A percentile compares a stretch with the other conserved stretches of the same genome.
These are phyloP conservation scores for Limosa lapponica DNA, from an alignment of 2,797 vertebrate species.

Conservation along the genomic window DNA sequence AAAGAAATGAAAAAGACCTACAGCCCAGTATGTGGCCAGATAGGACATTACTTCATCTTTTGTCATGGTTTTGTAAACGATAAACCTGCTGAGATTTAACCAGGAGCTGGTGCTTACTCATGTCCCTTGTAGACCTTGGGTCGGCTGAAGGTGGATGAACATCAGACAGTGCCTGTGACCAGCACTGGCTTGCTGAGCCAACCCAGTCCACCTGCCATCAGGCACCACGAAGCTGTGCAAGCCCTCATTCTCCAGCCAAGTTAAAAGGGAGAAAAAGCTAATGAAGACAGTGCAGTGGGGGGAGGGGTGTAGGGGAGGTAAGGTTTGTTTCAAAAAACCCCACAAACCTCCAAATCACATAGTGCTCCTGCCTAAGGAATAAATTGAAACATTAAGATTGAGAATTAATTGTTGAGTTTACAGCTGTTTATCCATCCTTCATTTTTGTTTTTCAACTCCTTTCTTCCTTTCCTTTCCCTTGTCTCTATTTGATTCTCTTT, in stretches of 20 bases:
- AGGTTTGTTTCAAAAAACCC: background rate
- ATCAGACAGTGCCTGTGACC: background rate
- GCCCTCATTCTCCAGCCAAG: rapidly evolving
- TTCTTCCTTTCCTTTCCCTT: background rate
- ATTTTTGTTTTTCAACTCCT: background rate
- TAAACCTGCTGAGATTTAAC: slow-evolving; percentile 1
- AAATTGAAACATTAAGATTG: background rate
- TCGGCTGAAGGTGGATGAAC: rapidly evolving
- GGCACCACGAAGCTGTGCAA: background rate
- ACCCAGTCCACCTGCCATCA: rapidly evolving
- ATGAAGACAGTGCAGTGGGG: rapidly evolving
- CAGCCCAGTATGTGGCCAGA: background rate
- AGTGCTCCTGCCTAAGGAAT: background rate
- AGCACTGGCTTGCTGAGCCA: background rate
- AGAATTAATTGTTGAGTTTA: background rate
- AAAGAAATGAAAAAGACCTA: background rate
- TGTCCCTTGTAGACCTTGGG: background rate
- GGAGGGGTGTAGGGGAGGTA: no score
- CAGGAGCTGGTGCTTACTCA: background rate
- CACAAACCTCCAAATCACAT: background rate
- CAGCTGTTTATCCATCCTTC: background rate
- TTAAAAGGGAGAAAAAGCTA: background rate
- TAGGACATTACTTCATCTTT: background rate
- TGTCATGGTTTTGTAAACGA: background rate
- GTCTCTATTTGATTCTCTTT: background rate